phyloP scores from a whole-genome alignment of 2,113 vertebrate species.

The Callopanchax toddi region DNA sequence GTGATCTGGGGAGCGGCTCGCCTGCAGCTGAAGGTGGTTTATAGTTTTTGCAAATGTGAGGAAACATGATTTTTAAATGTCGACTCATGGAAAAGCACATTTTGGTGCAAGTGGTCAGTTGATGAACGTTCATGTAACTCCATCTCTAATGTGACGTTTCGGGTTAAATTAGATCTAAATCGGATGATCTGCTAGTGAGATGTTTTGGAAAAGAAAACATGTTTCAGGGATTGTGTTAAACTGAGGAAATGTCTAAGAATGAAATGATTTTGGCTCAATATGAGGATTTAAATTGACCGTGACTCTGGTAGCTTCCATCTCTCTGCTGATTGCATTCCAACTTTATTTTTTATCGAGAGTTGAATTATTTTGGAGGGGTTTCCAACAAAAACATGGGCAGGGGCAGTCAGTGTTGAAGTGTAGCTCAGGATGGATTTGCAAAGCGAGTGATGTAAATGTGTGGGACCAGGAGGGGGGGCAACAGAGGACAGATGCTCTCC shows the following conservation, averaged over 20 bases:
- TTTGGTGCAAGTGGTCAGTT: slow-evolving; percentile 39
- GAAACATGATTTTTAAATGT: slow-evolving; percentile 12
- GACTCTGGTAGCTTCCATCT: background rate
- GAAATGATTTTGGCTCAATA: slow-evolving; percentile 28
- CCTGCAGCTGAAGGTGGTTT: slow-evolving; percentile 51
- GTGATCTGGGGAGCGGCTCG: slow-evolving; percentile 61
- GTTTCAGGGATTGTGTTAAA: too few species aligned
- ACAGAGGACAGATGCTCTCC: slow-evolving; percentile 11
- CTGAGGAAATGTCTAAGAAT: slow-evolving; percentile 8
- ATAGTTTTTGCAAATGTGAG: slow-evolving; percentile 33
- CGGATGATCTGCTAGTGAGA: background rate
- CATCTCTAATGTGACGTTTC: slow-evolving; percentile 30
- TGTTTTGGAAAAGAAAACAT: background rate
- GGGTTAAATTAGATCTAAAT: background rate
- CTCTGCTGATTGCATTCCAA: background rate
- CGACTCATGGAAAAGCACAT: slow-evolving; percentile 20
- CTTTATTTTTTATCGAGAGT: background rate
- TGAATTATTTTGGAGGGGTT: slow-evolving; percentile 2
- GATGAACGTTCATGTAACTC: slow-evolving; percentile 10
- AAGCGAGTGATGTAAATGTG: slow-evolving; percentile 21
- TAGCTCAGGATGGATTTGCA: slow-evolving; percentile 42
- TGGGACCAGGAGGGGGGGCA: background rate
- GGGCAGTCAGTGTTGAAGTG: slow-evolving; percentile 35
- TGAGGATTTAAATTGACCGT: slow-evolving; percentile 26
- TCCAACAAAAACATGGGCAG: slow-evolving; percentile 22